Base-by-base conservation (phyloP, 1,140 invertebrate genomes). In the Triops cancriformis region DNA sequence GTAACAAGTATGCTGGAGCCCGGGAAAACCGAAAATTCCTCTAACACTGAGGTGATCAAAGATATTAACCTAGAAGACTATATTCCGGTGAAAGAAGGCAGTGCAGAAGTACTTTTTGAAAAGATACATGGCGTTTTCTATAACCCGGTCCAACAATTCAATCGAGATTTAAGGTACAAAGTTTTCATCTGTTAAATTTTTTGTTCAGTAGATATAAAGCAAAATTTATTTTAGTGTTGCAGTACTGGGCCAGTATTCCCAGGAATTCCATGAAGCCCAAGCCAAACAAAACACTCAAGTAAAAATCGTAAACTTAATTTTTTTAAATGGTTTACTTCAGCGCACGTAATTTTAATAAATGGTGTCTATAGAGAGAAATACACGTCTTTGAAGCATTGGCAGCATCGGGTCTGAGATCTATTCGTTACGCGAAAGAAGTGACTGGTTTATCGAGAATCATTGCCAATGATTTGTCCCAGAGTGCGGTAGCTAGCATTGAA, bases 61-160 rank as follows among this genome's bases (percentile, higher is more conserved):
- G 26, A 11, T 4, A 72, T 23, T 72, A 23, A n/a, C 11, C 64
- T 23, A 6, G 64, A 72, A 72, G 4, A 74, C 7, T 41, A 74
- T 26, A 74, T 18, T 74, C 23, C n/a, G 37, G 74, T 91, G 41
- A 86, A 81, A 77, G 94, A 96, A 87, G 94, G 94, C 0, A 86
- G 89, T 82, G 93, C 93, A 1, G 88, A 89, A 82, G 90, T 95
- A 79, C 81, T 88, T 14, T 85, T 91, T 18, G 88, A 88, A 11
- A 83, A 86, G 23, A 76, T 82, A 11, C 88, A 90, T 73, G 89
- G 91, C 83, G 95, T 98, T 0, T 99, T 99, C 85, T 98, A 98
- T 82, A 99, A 98, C 87, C 95, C 95, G 2, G 96, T 98, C 23
- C 97, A 99, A 85, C 94, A 98, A 85, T 98, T 98, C 82, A 98